Percentiles rank a stretch among this genome's conserved stretches.
phyloP scores from a whole-genome alignment of 2,113 vertebrate species.

The Opisthocomus hoazin region DNA sequence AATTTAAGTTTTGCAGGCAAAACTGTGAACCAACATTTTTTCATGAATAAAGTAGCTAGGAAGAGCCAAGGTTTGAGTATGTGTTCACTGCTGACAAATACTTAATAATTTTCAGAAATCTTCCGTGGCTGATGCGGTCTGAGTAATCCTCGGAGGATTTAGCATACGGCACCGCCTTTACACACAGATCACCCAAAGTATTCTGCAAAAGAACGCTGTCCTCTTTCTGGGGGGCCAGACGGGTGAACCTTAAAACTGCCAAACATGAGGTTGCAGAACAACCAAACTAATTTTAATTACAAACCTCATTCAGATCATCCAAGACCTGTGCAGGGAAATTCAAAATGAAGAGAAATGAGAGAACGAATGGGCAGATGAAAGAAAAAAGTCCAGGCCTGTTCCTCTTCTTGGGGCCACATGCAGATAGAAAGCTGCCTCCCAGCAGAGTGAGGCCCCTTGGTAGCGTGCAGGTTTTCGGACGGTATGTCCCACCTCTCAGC shows the following conservation, averaged over 20 bases:
- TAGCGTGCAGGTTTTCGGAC: not conserved
- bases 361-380: not conserved
- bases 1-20: not conserved
- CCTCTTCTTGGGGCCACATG: not conserved
- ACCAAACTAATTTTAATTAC: not conserved
- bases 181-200: not conserved
- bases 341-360: not conserved
- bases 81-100: not conserved
- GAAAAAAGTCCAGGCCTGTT: not conserved
- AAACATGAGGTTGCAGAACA: not conserved
- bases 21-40: conserved; percentile 15
- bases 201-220: not conserved
- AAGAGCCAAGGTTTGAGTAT: not conserved
- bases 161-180: not conserved
- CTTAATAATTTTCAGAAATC: conserved; percentile 5
- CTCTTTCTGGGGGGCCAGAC: not conserved
- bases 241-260: not conserved
- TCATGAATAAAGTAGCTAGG: not conserved
- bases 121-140: not conserved
- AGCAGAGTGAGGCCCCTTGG: not conserved
- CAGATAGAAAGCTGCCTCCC: not conserved
- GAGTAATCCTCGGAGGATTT: not conserved
- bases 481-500: not conserved
- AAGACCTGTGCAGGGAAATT: not conserved
- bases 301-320: not conserved